Evolutionary conservation across 2,797 vertebrate genomes (phyloP), one percentile per base, ranked within the genome.

Genomic region (Myiothlypis coronata): DNA sequence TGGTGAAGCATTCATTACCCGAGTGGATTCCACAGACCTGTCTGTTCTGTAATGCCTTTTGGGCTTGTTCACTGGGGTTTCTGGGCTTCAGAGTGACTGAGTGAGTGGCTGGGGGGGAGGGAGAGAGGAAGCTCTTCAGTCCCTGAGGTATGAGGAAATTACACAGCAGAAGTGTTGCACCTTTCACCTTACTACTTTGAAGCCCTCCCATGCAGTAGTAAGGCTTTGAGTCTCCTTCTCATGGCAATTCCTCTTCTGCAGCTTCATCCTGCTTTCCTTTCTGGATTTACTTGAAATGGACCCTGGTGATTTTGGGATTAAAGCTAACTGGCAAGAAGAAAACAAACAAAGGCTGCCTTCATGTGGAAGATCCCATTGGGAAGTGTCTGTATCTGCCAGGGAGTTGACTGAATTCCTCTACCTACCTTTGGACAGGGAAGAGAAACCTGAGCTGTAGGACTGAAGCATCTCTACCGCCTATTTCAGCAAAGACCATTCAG

Each of bases 201-300:
- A 91, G 77, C 41, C 56, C 32, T 68, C 35, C 27, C 46, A 22
- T 47, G 76, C 21, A 63, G 20, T 22, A 60, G 16, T 17, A 78
- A 85, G 44, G 39, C 56, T 67, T 50, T 4, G 50, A 57, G 83
- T 30, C 41, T 83, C n/a, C 65, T 71, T 19, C 49, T 79, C 16
- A 1, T 55, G 22, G 63, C 7, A 60, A 32, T 52, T 65, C 68
- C 37, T 86, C 49, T 59, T 94, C 89, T 94, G 85, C 0, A 1
- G 46, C 95, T 96, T 97, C 95, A 89, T 75, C n/a, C 32, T 71
- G 30, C 23, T 82, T 95, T 93, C 79, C 70, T 82, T 88, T 82
- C 57, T 0, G 8, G 83, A 94, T 93, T 95, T 94, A 76, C 81
- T 82, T 93, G 95, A 87, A 94, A 92, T 76, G 61, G 78, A 72